phyloP scores from a whole-genome alignment of 2,797 vertebrate species.

The Liasis olivaceus region DNA sequence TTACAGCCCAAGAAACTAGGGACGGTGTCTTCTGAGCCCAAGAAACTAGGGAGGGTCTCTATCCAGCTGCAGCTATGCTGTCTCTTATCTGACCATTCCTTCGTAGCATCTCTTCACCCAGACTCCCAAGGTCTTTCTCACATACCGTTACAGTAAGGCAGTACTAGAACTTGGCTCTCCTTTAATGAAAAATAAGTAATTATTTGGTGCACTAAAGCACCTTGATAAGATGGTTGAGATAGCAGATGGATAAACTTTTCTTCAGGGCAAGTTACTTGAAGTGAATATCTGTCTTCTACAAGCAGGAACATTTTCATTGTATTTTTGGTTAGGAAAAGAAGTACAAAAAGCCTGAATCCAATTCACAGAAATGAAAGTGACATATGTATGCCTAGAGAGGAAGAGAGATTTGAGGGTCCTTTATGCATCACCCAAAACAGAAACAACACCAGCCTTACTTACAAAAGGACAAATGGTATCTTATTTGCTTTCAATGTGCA shows the following conservation, averaged over 20 bases:
- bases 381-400: not conserved
- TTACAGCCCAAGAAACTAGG: not conserved
- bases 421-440: not conserved
- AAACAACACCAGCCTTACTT: not conserved
- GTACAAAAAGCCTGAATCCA: slow-evolving; percentile 40
- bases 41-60: no score
- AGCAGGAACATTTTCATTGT: slow-evolving; percentile 58
- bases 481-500: not conserved
- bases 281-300: slow-evolving; percentile 63
- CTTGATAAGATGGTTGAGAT: slow-evolving; percentile 50
- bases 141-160: slow-evolving; percentile 6
- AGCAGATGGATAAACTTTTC: slow-evolving; percentile 63
- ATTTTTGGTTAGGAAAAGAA: slow-evolving; percentile 47
- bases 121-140: no score
- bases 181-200: slow-evolving; percentile 55
- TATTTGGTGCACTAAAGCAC: slow-evolving; percentile 61
- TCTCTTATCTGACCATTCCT: no score
- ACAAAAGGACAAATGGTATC: not conserved
- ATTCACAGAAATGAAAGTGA: slow-evolving; percentile 43
- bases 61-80: no score
- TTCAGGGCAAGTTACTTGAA: slow-evolving; percentile 42
- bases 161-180: not conserved
- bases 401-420: not conserved
- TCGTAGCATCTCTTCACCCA: no score
- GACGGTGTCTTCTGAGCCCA: no score